Percentiles rank a stretch among this genome's conserved stretches.
These are phyloP conservation scores for Pica pica DNA, from an alignment of 2,113 vertebrate genomes.

Conservation along the genomic window DNA sequence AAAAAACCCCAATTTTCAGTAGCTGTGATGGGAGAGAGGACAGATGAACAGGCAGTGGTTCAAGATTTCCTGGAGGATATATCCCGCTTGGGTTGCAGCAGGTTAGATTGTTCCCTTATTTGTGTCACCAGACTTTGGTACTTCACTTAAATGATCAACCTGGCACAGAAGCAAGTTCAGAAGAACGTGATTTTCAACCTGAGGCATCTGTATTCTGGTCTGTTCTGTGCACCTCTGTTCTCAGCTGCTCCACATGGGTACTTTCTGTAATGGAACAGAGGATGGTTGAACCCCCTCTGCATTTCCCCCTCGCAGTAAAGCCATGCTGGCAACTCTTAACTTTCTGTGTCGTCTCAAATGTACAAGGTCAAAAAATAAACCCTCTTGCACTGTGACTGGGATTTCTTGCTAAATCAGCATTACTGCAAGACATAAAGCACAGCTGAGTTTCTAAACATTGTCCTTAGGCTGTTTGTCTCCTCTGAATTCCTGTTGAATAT, in stretches of 20 bases:
- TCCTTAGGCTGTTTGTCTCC: slow-evolving; percentile 18
- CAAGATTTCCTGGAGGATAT: not conserved
- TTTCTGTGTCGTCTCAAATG: slow-evolving; percentile 27
- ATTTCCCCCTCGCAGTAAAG: not conserved
- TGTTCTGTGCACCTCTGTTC: not conserved
- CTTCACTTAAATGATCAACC: not conserved
- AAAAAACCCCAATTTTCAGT: not conserved
- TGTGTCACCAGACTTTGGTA: not conserved
- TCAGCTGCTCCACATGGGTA: not conserved
- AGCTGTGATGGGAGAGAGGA: not conserved
- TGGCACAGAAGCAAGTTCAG: not conserved
- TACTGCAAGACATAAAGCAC: not conserved
- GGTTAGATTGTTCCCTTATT: not conserved
- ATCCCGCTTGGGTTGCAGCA: not conserved
- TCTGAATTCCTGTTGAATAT: not conserved
- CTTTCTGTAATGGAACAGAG: not conserved
- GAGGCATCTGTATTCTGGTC: not conserved
- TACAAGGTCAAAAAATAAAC: slow-evolving; percentile 44
- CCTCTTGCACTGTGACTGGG: not conserved
- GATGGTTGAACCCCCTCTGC: not conserved
- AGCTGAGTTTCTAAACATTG: not conserved
- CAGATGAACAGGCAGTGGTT: not conserved
- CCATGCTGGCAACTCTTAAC: not conserved
- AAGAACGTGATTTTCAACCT: not conserved
- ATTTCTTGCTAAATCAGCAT: slow-evolving; percentile 53